Percentiles rank a stretch among this genome's conserved stretches.
These are phyloP conservation scores for Ephydatia muelleri DNA, from an alignment of 37 sponge, comb jelly and placozoan species.

Conservation along the genomic window DNA sequence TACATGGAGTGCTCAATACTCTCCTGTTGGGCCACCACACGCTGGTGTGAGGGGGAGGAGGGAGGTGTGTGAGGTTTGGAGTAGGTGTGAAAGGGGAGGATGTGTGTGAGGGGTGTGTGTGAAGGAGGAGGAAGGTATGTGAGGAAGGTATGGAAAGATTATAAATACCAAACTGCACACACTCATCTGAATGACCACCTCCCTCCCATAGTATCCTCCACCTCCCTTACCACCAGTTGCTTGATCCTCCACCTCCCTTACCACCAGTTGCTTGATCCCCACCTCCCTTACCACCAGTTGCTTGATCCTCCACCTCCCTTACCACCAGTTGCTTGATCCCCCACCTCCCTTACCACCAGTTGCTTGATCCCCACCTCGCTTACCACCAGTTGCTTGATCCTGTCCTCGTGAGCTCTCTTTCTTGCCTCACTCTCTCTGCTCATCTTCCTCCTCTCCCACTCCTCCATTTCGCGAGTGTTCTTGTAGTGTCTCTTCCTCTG, in stretches of 20 bases:
- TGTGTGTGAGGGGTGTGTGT: constrained; percentile 7
- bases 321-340: too few relatives aligned
- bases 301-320: too few relatives aligned
- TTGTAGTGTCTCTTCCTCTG: constrained; percentile 33
- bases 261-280: too few relatives aligned
- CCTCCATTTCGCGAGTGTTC: constrained; percentile 37
- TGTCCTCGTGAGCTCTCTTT: constrained; percentile 45
- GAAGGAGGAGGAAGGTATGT: neutral
- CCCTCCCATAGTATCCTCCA: too few relatives aligned
- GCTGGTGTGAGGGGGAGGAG: constrained; percentile 21
- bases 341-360: too few relatives aligned
- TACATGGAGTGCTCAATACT: constrained; percentile 54
- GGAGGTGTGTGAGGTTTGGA: neutral
- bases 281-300: too few relatives aligned
- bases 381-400: constrained; percentile 61
- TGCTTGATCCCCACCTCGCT: too few relatives aligned
- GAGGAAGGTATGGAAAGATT: too few relatives aligned
- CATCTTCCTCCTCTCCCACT: constrained; percentile 41
- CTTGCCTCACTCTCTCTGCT: constrained; percentile 35
- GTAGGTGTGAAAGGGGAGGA: neutral
- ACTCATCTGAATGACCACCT: too few relatives aligned
- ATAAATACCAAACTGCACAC: too few relatives aligned
- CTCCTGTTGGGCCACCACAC: constrained; percentile 50
- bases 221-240: too few relatives aligned
- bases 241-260: too few relatives aligned